phyloP scores from a whole-genome alignment of 35 echinoderm and acorn worm species.

The Holothuria glaberrima region DNA sequence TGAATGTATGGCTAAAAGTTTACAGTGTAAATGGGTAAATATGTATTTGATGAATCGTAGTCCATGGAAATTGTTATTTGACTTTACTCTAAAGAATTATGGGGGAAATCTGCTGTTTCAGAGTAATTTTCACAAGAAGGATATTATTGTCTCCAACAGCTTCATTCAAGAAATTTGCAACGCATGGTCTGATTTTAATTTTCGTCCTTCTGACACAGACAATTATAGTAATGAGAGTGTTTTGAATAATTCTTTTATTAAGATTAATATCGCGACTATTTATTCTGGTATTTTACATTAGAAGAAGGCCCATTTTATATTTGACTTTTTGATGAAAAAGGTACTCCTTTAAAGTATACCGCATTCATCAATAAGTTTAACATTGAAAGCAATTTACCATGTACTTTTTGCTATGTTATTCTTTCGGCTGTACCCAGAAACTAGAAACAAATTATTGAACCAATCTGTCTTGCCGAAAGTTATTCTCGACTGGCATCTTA shows the following conservation, averaged over 20 bases:
- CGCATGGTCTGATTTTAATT: not conserved
- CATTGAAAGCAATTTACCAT: too few species aligned
- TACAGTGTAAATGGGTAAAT: not conserved
- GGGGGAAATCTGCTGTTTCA: not conserved
- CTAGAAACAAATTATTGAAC: too few species aligned
- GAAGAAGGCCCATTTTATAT: not conserved
- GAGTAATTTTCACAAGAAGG: not conserved
- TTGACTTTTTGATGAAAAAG: not conserved
- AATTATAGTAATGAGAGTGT: not conserved
- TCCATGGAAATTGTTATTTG: not conserved
- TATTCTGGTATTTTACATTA: not conserved
- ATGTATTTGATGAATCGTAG: not conserved
- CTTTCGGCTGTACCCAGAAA: too few species aligned
- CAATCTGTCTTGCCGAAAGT: too few species aligned
- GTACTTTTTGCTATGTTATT: too few species aligned
- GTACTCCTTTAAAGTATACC: not conserved
- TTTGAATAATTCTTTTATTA: not conserved
- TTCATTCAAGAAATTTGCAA: not conserved
- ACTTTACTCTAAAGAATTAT: not conserved
- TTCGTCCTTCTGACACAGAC: too few species aligned
- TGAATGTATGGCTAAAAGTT: not conserved
- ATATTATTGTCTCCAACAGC: not conserved
- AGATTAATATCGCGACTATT: not conserved
- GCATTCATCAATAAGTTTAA: not conserved
- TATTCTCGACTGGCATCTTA: too few species aligned